phyloP scores from a whole-genome alignment of 2,888 invertebrate genomes.

The Aleiodes alternator region DNA sequence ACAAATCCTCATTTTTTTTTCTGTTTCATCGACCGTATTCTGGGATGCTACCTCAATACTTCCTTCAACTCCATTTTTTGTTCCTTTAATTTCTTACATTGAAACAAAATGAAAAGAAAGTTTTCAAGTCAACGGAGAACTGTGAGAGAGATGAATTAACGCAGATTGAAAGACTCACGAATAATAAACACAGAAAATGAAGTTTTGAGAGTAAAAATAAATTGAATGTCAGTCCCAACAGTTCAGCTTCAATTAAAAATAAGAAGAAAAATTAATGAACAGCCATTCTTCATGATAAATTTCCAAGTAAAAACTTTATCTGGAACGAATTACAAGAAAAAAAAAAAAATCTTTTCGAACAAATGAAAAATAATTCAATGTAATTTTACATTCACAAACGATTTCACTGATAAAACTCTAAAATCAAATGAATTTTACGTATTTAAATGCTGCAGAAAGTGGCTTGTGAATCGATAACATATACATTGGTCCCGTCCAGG shows the following conservation, averaged over 20 bases:
- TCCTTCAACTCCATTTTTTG: constrained; percentile 55
- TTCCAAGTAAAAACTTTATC: background rate
- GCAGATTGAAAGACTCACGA: constrained; percentile 63
- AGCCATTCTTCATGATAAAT: background rate
- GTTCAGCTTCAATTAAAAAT: constrained; percentile 22
- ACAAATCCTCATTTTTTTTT: too few species aligned
- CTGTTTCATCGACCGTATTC: too few species aligned
- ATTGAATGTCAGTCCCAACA: constrained; percentile 3
- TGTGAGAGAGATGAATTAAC: constrained; percentile 62
- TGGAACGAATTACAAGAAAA: background rate
- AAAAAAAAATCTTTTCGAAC: background rate
- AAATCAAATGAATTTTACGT: too few species aligned
- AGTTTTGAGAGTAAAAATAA: background rate
- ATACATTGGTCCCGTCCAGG: constrained; percentile 23
- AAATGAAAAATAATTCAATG: background rate
- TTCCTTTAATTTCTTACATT: constrained; percentile 49
- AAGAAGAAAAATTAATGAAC: background rate
- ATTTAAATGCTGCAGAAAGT: constrained; percentile 18
- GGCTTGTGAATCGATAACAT: constrained; percentile 47
- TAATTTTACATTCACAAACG: too few species aligned
- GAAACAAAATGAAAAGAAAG: constrained; percentile 61
- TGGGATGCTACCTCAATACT: constrained; percentile 17
- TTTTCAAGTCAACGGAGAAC: constrained; percentile 38
- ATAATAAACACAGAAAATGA: constrained; percentile 49
- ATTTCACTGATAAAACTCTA: too few species aligned